Base-by-base conservation (phyloP, 2,113 vertebrate species). In the Vidua chalybeata region DNA sequence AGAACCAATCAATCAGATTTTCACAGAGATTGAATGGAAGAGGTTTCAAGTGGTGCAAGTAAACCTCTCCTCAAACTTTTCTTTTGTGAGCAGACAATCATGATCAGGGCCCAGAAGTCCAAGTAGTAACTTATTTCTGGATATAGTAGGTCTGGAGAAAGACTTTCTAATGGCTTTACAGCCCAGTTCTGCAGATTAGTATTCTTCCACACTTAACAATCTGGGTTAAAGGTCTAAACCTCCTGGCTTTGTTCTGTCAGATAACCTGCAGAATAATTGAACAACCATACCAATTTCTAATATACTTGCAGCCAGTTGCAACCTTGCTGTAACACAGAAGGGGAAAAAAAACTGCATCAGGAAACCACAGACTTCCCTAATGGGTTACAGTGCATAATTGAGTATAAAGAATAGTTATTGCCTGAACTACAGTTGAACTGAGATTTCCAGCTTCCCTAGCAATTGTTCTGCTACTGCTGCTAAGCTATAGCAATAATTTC, bases 401-500 rank as follows among this genome's bases (percentile, higher is more conserved):
- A 97, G 92, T 97, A 97, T 97, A 97, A 97, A 97, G 96, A 96
- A 97, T 96, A 95, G 93, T 96, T 97, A 97, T 96, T 91, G 91
- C 96, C 84, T 97, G 97, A 97, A 97, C 96, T 97, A 83, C 87
- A 88, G 96, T 96, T 97, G 96, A 97, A 97, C 96, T 93, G 97
- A 97, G 94, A 96, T 94, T 97, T 96, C 95, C 94, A 95, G 93
- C 95, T 97, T 96, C 94, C 94, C 85, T 79, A 90, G 92, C 87
- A 97, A 97, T 94, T 95, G 94, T 83, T 96, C 93, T 96, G 89
- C 80, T 93, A 85, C 93, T 88, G 81, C 81, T 94, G 92, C 92
- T 97, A 95, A 95, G 94, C 91, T 90, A 35, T 33, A 87, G 93
- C 79, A 93, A 93, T 96, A 89, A 94, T 96, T 96, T 93, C 96